Base-by-base conservation (phyloP, 2,888 invertebrate species). In the Lathronympha strigana region DNA sequence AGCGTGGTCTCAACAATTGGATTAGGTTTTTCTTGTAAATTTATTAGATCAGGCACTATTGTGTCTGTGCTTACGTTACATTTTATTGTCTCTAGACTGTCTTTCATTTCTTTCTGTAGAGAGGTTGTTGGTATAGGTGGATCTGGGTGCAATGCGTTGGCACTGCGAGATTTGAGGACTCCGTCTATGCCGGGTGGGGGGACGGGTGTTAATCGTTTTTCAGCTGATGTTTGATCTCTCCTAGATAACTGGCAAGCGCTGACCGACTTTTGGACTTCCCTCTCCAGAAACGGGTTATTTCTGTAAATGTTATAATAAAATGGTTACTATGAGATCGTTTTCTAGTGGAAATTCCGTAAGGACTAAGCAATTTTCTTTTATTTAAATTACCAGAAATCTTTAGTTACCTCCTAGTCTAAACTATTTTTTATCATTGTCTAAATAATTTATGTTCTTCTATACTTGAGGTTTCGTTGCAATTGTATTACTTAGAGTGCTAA, bases 181-280 rank as follows among this genome's bases (percentile, higher is more conserved):
- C 91, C 90, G 0, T 91, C 91, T 0, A 78, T 38, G 4, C 69
- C 77, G 6, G 75, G 68, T 1, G 79, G 71, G 11, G 81, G 73
- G 8, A 75, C 77, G 17, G 87, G 87, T 17, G 77, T 76, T 0
- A 88, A 74, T 11, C 77, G 81, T 68, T 84, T 87, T 72, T 87
- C 84, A 17, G 74, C 72, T 71, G 86, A 81, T 58, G 76, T 73
- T 73, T 86, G 79, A 70, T 87, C 89, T 73, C 87, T 87, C 73
- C 84, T 87, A 57, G 85, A 93, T 1, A 92, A 76, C 69, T 92
- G 92, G 66, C 92, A 92, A 3, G 92, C 93, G 73, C 95, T 95
- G 8, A 94, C 94, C 23, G 95, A 95, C 82, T 95, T 95, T 72
- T 94, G 93, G 1, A 95, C 94, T 85, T 93, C 93, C 72, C 90